Base-by-base conservation (phyloP, 1,140 invertebrate species). In the Drosophila erecta region DNA sequence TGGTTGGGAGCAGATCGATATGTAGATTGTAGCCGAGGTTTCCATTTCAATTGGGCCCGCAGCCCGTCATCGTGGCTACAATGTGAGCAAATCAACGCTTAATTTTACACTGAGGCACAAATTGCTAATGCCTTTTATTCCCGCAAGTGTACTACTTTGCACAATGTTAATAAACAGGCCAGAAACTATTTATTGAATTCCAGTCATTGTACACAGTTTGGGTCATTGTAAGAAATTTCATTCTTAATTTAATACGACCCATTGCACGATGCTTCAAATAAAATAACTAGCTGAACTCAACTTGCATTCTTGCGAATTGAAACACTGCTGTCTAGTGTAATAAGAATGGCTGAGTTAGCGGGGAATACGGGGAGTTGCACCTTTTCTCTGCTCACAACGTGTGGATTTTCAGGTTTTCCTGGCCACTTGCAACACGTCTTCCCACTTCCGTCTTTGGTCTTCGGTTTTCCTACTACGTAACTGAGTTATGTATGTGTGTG, bases 341-440 rank as follows among this genome's bases (percentile, higher is more conserved):
- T 37, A 66, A 76, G 72, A 76, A 76, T 76, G 60, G 47, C 37
- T 46, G 30, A 49, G 46, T 11, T 47, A 35, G 11, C 30, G 51
- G 27, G 12, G 43, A 17, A 40, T 33, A 24, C 11, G 41, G 46
- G 47, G 64, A 51, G 73, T 47, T 46, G 50, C 44, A 44, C 46
- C 38, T 72, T 72, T 59, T 47, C 62, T 72, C 44, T 44, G 64
- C 41, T 76, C 65, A 66, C 40, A 76, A 75, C 75, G 81, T 86
- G 81, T 87, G 44, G 81, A 87, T 86, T 86, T 87, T 86, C 81
- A 83, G 83, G 81, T 86, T 86, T 86, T 86, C 79, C 58, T 56
- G 79, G 64, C 78, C 73, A 66, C 60, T 60, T 69, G 62, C 55
- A 49, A 71, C 67, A 70, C 43, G 35, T 30, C 73, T 69, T 54